phyloP scores from a whole-genome alignment of 1,140 invertebrate genomes.

The Anastatus disparis region DNA sequence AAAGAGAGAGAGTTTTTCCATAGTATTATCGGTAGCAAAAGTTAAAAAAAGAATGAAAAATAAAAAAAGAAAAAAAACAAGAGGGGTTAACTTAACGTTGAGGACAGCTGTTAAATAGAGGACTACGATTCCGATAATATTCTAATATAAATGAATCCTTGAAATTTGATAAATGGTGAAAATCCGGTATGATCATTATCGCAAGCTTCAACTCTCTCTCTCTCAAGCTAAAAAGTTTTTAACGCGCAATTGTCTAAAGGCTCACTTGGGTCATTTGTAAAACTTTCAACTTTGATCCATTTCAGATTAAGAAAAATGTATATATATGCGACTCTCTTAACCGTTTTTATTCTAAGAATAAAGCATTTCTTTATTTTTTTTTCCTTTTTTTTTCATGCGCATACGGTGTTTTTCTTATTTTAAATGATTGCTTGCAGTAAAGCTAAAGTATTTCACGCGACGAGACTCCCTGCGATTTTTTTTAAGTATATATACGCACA shows the following conservation, averaged over 20 bases:
- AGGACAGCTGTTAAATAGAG: slow-evolving; percentile 60
- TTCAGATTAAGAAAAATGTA: slow-evolving; percentile 27
- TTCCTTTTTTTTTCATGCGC: too few species aligned
- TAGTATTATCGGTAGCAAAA: slow-evolving; percentile 56
- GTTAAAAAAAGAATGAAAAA: too few species aligned
- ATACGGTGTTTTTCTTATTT: too few species aligned
- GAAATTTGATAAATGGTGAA: slow-evolving; percentile 39
- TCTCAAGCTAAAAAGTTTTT: not conserved
- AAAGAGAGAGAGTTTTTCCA: slow-evolving; percentile 8
- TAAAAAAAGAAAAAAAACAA: too few species aligned
- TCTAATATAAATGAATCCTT: slow-evolving; percentile 38
- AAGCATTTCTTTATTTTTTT: too few species aligned
- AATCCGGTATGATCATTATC: slow-evolving; percentile 35
- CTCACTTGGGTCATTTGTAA: slow-evolving; percentile 22
- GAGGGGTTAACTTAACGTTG: slow-evolving; percentile 52
- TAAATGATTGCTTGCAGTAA: too few species aligned
- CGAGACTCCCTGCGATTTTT: too few species aligned
- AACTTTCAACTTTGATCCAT: slow-evolving; percentile 19
- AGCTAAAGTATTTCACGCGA: too few species aligned
- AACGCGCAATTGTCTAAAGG: not conserved
- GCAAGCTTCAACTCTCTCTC: slow-evolving; percentile 2
- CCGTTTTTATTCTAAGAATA: too few species aligned
- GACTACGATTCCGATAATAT: slow-evolving; percentile 41
- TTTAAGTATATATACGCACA: too few species aligned
- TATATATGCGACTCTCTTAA: too few species aligned